Evolutionary conservation across 2,797 vertebrate species (phyloP).

Genomic region (Limnodromus scolopaceus): DNA sequence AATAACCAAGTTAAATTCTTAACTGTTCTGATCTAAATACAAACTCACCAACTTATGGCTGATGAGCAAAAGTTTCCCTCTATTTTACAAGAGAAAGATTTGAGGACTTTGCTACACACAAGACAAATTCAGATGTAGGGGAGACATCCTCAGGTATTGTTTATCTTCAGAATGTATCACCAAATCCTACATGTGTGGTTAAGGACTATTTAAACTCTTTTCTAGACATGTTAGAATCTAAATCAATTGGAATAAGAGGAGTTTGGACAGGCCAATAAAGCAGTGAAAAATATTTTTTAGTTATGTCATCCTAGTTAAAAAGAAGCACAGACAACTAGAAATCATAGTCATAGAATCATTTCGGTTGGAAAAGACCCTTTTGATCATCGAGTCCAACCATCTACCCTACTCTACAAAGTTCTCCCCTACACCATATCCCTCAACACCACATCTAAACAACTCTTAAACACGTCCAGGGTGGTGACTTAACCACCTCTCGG

Average conservation of each 20-base stretch:
- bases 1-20: neutral
- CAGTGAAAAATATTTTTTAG: neutral
- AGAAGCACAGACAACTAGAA: neutral
- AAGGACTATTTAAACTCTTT: neutral
- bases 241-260: neutral
- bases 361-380: too few relatives aligned
- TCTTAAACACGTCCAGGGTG: too few relatives aligned
- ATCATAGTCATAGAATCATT: too few relatives aligned
- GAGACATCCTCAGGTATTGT: accelerated
- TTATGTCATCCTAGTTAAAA: neutral
- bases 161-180: neutral
- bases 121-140: neutral
- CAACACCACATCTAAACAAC: too few relatives aligned
- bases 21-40: neutral
- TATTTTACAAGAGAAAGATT: neutral
- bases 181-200: neutral
- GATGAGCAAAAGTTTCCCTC: neutral
- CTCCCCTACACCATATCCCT: too few relatives aligned
- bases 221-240: neutral
- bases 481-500: too few relatives aligned
- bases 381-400: too few relatives aligned
- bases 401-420: too few relatives aligned
- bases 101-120: neutral
- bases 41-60: neutral
- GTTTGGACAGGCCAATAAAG: neutral